Evolutionary conservation across 2,888 invertebrate genomes (phyloP).

Genomic region (Agapostemon virescens): DNA sequence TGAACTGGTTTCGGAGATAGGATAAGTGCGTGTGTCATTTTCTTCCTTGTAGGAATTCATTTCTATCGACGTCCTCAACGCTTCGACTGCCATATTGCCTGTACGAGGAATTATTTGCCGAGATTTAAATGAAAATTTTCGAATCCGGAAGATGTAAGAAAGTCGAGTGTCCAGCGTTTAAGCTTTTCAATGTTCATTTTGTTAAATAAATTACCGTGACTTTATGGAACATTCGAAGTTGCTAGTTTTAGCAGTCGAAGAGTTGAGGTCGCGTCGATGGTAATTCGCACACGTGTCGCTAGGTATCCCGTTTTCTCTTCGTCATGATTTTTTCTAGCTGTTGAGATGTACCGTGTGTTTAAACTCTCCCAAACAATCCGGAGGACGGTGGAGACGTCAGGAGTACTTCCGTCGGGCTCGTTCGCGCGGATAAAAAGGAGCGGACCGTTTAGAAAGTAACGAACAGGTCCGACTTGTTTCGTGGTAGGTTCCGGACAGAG

Average conservation of each 20-base stretch:
- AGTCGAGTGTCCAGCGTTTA: no score
- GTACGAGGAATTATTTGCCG: no score
- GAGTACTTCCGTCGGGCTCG: slow-evolving; percentile 74
- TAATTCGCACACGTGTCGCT: slow-evolving; percentile 46
- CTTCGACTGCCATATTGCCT: no score
- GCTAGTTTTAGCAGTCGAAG: no score
- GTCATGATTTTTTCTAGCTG: slow-evolving; percentile 67
- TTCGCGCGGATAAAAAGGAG: slow-evolving; percentile 62
- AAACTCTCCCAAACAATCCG: slow-evolving; percentile 65
- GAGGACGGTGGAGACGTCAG: slow-evolving; percentile 73
- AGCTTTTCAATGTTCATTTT: no score
- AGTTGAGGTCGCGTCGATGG: slow-evolving; percentile 12
- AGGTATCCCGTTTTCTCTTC: slow-evolving; percentile 47
- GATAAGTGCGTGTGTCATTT: slow-evolving; percentile 53
- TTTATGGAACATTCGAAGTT: no score
- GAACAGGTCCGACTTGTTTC: slow-evolving; percentile 7
- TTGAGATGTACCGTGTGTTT: slow-evolving; percentile 70
- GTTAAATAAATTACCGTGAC: no score
- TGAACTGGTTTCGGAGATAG: slow-evolving; percentile 55
- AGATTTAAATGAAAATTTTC: no score
- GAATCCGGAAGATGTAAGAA: no score
- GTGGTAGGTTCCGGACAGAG: not conserved
- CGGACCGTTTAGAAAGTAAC: slow-evolving; percentile 55
- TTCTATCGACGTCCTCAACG: slow-evolving; percentile 34
- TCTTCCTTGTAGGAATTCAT: slow-evolving; percentile 46